Evolutionary conservation across 2,113 vertebrate species (phyloP).

Genomic region (Psittacula cyanocephala): DNA sequence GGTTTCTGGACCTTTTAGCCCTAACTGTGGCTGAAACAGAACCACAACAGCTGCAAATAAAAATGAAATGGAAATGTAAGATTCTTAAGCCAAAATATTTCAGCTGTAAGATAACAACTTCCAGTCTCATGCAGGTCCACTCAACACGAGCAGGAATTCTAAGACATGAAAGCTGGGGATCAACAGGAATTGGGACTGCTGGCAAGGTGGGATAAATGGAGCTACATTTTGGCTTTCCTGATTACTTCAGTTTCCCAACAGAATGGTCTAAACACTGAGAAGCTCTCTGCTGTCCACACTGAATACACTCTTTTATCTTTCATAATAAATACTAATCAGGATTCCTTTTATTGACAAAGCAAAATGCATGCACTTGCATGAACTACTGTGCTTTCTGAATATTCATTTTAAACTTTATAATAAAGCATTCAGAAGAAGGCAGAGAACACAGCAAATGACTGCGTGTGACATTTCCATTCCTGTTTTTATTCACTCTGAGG

Average conservation of each 20-base stretch:
- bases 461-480: rapidly evolving
- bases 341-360: neutral
- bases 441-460: neutral
- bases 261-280: neutral
- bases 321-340: neutral
- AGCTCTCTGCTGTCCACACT: neutral
- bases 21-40: neutral
- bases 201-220: neutral
- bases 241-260: neutral
- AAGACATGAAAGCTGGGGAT: neutral
- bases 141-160: neutral
- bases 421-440: neutral
- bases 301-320: neutral
- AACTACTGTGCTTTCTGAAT: neutral
- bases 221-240: neutral
- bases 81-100: neutral
- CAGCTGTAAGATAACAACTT: neutral
- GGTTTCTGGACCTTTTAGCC: neutral
- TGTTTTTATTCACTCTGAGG: neutral
- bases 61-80: neutral
- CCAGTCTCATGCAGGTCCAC: neutral
- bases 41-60: neutral
- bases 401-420: neutral
- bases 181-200: neutral
- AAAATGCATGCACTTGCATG: neutral